Base-by-base conservation (phyloP, 2,888 invertebrate species). In the Mythimna impura region DNA sequence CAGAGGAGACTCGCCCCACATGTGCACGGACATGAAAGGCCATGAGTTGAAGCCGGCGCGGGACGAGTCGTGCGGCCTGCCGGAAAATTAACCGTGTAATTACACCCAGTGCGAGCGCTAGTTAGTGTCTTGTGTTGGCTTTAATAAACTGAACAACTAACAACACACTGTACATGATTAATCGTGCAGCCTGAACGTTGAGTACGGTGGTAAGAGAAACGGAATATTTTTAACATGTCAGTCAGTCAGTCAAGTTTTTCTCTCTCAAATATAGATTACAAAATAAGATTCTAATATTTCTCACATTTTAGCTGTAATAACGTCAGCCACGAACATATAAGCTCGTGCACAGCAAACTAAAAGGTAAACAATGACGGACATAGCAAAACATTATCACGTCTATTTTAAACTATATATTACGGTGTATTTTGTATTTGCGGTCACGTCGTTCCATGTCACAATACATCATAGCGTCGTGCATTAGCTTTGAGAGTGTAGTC, bases 1-100 rank as follows among this genome's bases (percentile, higher is more conserved):
- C 82, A 98, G 97, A 0, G 99, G 99, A 47, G 97, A 97, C 93
- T 99, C 99, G 30, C 99, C 99, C 99, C 99, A 99, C 92, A 98
- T 99, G 94, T 99, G 99, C 77, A 98, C 99, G 63, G 99, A 99
- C 99, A 99, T 99, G 96, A 99, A 99, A 71, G 99, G 99, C 99
- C 99, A 99, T 87, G 99, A 98, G 92, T 97, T 98, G 96, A 99
- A 99, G 60, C 99, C 99, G 67, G 98, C 97, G 68, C 98, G 97
- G 17, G 99, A 99, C 66, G 97, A 97, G 94, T 99, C 99, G 89
- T 99, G 98, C 17, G 97, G 97, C 89, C 99, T 97, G 91, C 40
- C 83, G 86, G 85, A 86, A 89, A 89, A 88, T 89, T 88, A 90
- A 88, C 88, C 87, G 81, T 86, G 82, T 91, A 89, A 91, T 90